Conservation (phyloP, 2,888 invertebrate genomes). For the Hyposoter didymator region DNA sequence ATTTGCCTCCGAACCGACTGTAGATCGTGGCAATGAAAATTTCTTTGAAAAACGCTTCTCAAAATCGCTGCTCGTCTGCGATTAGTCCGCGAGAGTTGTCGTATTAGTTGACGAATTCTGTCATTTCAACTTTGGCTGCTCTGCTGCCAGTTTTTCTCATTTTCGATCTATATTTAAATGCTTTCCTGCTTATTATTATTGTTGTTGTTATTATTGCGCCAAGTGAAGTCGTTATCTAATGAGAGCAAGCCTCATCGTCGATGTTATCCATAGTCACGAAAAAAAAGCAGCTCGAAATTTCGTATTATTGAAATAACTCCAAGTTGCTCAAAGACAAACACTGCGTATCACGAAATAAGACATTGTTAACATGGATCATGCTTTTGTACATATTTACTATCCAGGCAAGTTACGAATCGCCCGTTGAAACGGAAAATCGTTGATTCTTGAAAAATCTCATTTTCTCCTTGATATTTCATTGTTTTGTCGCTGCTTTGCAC, state of each 20-base stretch:
- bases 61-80: neutral
- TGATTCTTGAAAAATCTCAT: neutral
- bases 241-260: conserved; percentile 49
- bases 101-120: neutral
- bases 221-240: conserved; percentile 62
- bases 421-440: neutral
- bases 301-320: neutral
- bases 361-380: conserved; percentile 45
- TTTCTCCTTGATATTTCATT: neutral
- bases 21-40: neutral
- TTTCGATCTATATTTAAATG: conserved; percentile 53
- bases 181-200: conserved; percentile 25
- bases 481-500: neutral
- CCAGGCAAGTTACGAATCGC: neutral
- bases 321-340: neutral
- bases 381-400: neutral
- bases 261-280: conserved; percentile 44
- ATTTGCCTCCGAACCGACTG: neutral
- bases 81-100: neutral
- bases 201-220: conserved; percentile 46
- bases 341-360: neutral
- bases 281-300: conserved; percentile 25
- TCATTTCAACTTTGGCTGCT: neutral
- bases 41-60: neutral
- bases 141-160: conserved; percentile 43